phyloP scores from a whole-genome alignment of 2,113 vertebrate genomes.

The Phoenicopterus ruber region DNA sequence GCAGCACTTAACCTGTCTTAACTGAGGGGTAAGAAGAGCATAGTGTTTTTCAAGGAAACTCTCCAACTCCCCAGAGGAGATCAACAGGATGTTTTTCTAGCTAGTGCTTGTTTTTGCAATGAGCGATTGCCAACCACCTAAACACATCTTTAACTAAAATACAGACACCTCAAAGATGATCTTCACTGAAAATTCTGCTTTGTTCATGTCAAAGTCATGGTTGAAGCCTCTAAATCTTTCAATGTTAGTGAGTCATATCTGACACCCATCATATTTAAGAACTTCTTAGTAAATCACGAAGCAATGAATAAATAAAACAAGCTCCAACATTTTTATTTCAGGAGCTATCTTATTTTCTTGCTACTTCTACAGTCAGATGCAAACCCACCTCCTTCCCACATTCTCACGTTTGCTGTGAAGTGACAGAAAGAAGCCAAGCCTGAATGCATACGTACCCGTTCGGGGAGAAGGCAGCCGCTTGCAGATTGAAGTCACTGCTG shows the following conservation, averaged over 20 bases:
- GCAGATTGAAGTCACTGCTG: constrained; percentile 57
- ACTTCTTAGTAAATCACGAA: background rate
- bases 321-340: background rate
- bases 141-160: background rate
- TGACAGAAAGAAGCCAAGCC: background rate
- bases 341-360: background rate
- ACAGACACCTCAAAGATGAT: background rate
- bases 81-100: background rate
- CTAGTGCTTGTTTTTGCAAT: background rate
- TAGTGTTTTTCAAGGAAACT: background rate
- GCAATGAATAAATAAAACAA: background rate
- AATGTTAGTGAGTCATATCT: background rate
- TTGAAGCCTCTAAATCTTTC: background rate
- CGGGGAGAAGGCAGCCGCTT: constrained; percentile 47
- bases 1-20: background rate
- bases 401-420: background rate
- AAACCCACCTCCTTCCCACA: background rate
- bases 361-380: background rate
- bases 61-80: background rate
- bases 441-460: constrained; percentile 31
- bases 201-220: background rate
- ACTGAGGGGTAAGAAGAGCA: background rate
- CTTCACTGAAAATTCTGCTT: background rate
- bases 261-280: background rate
- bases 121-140: background rate